These are phyloP conservation scores for Tetramorium alpestre DNA, from an alignment of 1,140 invertebrate genomes.

Conservation along the genomic window DNA sequence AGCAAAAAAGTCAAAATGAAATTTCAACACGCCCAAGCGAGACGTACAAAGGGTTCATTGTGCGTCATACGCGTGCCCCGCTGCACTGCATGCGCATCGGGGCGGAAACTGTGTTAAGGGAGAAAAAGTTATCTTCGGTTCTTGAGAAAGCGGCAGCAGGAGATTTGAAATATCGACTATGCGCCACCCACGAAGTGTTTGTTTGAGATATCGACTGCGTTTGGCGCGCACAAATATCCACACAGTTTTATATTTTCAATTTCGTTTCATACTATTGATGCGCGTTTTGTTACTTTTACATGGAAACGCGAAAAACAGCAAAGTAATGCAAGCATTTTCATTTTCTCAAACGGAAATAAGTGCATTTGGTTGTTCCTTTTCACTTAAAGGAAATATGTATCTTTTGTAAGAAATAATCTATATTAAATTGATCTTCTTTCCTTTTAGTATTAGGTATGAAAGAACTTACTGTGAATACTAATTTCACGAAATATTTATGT, in stretches of 20 bases:
- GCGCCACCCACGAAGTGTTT: conserved; percentile 7
- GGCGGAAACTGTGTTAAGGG: conserved; percentile 43
- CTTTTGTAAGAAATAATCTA: background rate
- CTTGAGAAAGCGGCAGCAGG: conserved; percentile 40
- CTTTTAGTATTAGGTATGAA: background rate
- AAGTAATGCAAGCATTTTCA: background rate
- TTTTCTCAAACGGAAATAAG: background rate
- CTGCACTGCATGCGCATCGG: conserved; percentile 33
- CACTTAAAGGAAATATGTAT: background rate
- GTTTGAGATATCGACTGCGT: conserved; percentile 46
- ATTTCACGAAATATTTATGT: background rate
- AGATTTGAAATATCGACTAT: conserved; percentile 48
- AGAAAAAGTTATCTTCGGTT: conserved; percentile 54
- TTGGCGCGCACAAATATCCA: conserved; percentile 4
- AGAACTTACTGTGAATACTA: background rate
- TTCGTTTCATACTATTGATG: background rate
- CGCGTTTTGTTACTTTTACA: background rate
- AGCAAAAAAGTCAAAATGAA: conserved; percentile 61
- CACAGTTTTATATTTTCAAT: conserved; percentile 33
- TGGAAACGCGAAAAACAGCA: background rate
- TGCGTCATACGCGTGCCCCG: conserved; percentile 48
- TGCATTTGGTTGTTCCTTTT: background rate
- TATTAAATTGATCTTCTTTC: background rate
- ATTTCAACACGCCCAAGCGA: conserved; percentile 48
- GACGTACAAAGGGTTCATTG: conserved; percentile 58